Evolutionary conservation across 2,797 vertebrate genomes (phyloP), one percentile per base, ranked within the genome.

Genomic region (Rhabdophis nuchalis): DNA sequence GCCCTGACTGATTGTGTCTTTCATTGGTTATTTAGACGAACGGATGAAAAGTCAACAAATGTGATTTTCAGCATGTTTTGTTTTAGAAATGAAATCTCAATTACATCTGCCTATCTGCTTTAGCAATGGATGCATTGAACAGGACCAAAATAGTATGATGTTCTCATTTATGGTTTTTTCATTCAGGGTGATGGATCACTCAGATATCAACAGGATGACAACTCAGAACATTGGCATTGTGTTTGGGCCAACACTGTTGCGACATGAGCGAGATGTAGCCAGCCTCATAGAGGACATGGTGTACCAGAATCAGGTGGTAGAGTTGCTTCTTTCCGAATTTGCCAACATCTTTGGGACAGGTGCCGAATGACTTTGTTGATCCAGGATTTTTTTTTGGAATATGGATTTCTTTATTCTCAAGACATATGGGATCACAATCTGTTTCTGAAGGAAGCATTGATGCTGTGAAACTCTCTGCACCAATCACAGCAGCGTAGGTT

Each of bases 171-270:
- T 7, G 29, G 11, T 1, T 36, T 72, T 27, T 61, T 3, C 91
- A 93, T 92, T 87, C 97, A 99, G 98, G 89, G 98, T 99, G 95
- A 97, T 98, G 97, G 97, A 98, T 68, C 93, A 93, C 77, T 98
- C 97, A 0, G 97, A 98, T 82, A 56, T 72, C 91, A 99, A 99
- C 96, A 98, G 98, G 88, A 99, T 99, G 99, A 98, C 98, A 1
- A 97, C 98, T 14, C 98, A 99, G 96, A 99, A 99, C 97, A 98
- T 99, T 41, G 98, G 98, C 91, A 99, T 99, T 50, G 99, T 99
- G 90, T 99, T 99, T 9, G 99, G 98, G 8, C 98, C 98, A 0
- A 99, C 99, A 0, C 96, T 99, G 89, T 98, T 99, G 97, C 97
- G 98, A 32, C 97, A 98, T 0, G 98, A 99, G 96, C 96, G 97